A percentile compares a stretch with the other conserved stretches of the same genome.
phyloP scores from a whole-genome alignment of 2,113 vertebrate species.

The Platichthys flesus region DNA sequence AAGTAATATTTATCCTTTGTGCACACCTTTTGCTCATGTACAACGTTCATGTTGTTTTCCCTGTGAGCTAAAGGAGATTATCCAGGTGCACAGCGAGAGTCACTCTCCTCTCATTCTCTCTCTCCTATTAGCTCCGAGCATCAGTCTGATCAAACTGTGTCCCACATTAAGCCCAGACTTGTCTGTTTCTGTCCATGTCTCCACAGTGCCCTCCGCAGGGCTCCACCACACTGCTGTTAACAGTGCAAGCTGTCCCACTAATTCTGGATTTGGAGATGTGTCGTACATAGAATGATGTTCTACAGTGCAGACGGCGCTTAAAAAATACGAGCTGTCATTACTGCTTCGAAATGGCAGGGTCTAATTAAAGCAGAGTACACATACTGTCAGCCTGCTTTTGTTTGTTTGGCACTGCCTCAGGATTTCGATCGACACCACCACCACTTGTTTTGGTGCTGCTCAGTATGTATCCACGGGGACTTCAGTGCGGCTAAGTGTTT shows the following conservation, averaged over 20 bases:
- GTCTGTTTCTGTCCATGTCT: conserved; percentile 53
- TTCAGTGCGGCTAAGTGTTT: conserved; percentile 41
- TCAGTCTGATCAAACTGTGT: conserved; percentile 42
- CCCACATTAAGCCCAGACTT: conserved; percentile 16
- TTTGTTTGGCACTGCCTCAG: conserved; percentile 34
- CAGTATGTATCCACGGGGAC: conserved; percentile 43
- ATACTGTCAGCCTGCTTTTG: conserved; percentile 8
- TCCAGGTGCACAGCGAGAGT: conserved; percentile 44
- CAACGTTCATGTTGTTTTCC: conserved; percentile 27
- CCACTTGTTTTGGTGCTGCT: conserved; percentile 38
- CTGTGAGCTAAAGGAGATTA: conserved; percentile 36
- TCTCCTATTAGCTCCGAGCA: conserved; percentile 31
- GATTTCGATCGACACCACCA: conserved; percentile 26
- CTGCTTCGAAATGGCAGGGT: background rate
- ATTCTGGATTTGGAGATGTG: conserved; percentile 1
- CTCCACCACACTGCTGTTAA: conserved; percentile 27
- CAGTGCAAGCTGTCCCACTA: background rate
- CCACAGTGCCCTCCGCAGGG: conserved; percentile 78
- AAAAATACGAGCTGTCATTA: conserved; percentile 1
- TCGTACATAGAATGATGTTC: conserved; percentile 1
- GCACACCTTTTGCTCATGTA: conserved; percentile 24
- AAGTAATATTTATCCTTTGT: conserved; percentile 27
- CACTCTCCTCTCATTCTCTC: conserved; percentile 21
- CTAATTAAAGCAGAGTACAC: conserved; percentile 8
- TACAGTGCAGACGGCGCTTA: background rate